Conservation (phyloP, 1,140 invertebrate genomes). For the Musca vetustissima region DNA sequence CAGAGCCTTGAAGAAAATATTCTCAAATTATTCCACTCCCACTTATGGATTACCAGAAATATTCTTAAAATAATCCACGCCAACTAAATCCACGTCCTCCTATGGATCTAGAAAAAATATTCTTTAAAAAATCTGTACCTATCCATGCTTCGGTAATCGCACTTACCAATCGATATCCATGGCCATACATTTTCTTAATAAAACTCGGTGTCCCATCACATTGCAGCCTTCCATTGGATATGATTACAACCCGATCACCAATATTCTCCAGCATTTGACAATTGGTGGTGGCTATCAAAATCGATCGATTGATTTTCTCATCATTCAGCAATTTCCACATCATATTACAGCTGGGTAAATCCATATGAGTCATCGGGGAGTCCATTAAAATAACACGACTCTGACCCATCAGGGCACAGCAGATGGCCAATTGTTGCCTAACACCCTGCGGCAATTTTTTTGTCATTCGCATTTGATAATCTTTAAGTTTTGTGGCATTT, state of each 20-base stretch:
- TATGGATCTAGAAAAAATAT: too few relatives aligned
- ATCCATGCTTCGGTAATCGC: too few relatives aligned
- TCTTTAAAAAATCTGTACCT: too few relatives aligned
- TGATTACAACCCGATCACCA: constrained; percentile 44
- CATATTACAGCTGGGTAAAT: constrained; percentile 29
- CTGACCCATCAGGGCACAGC: constrained; percentile 39
- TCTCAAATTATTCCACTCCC: too few relatives aligned
- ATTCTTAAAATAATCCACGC: too few relatives aligned
- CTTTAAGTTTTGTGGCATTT: constrained; percentile 27
- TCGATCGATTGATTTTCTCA: constrained; percentile 41
- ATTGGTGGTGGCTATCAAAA: constrained; percentile 40
- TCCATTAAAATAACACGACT: constrained; percentile 44
- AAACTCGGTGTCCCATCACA: constrained; percentile 84
- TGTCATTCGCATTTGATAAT: constrained; percentile 17
- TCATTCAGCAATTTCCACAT: constrained; percentile 40
- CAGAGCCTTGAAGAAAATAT: too few relatives aligned
- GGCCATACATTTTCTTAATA: constrained; percentile 85
- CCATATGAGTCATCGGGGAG: constrained; percentile 40
- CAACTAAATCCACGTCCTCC: too few relatives aligned
- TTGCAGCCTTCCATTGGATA: constrained; percentile 55
- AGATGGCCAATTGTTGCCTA: constrained; percentile 29
- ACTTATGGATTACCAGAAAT: too few relatives aligned
- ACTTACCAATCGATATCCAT: constrained; percentile 80
- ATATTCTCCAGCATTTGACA: constrained; percentile 32
- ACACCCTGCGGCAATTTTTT: constrained; percentile 18